Evolutionary conservation across 2,888 invertebrate species (phyloP), one percentile per base, ranked within the genome.

Genomic region (Laspeyria flexula): DNA sequence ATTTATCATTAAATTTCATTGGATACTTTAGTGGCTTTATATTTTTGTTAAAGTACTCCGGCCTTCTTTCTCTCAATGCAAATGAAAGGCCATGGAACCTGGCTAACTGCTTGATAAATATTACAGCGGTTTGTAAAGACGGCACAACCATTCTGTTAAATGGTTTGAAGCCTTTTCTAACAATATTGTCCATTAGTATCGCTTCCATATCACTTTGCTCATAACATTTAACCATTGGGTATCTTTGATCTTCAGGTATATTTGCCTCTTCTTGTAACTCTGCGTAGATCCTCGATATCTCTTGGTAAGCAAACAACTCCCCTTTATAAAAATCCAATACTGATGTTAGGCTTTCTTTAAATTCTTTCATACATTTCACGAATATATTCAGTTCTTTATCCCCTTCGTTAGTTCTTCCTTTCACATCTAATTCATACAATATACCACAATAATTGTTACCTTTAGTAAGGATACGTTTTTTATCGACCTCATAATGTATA

Each of bases 61-160:
- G 80, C 25, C 27, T 40, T 43, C 56, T 70, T 1, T 63, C 53
- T 65, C 85, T 53, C 9, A 86, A 9, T 0, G 73, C 77, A 43
- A 82, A 84, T 0, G 85, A 73, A 0, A 88, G 46, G 0, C 69
- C 79, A 35, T 88, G 88, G 21, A 87, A 82, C 60, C 71, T 88
- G 0, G 88, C 88, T 3, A 88, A 60, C 44, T 85, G 72, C 43
- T 72, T 54, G 0, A 87, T 51, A 0, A 79, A 69, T 21, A 75
- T 46, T 55, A 83, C 76, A 6, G 79, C 79, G 59, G 81, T 84
- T 16, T 77, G 62, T 4, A 80, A 25, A 0, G 78, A 60, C n/a
- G 81, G 61, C 0, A 77, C 69, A 10, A 82, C 75, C 64, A 78
- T 71, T 58, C 82, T 74, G 10, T 73, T 45, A 7, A 56, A 58